Evolutionary conservation across 2,113 vertebrate genomes (phyloP).

Genomic region (Neogale vison): DNA sequence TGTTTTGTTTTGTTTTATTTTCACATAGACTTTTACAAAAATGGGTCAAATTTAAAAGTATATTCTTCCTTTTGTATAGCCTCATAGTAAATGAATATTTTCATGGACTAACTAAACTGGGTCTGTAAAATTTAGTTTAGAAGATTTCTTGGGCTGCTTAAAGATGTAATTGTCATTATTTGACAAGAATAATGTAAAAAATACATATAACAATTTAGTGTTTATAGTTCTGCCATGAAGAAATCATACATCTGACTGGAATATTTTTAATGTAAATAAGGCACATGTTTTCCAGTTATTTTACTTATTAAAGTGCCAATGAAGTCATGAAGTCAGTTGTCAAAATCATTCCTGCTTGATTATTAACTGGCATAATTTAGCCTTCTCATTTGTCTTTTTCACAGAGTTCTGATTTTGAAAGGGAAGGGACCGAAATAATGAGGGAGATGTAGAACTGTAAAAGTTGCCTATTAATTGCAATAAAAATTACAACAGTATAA

Average conservation of each 20-base stretch:
- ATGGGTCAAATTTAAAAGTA: constrained; percentile 19
- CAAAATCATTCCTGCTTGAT: neutral
- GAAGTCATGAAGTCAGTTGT: neutral
- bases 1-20: neutral
- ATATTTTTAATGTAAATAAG: constrained; percentile 50
- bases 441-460: neutral
- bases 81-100: neutral
- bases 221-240: neutral
- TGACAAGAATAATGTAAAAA: constrained; percentile 46
- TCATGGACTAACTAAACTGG: constrained; percentile 17
- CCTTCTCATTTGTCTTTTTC: neutral
- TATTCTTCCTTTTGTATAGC: neutral
- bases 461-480: constrained; percentile 25
- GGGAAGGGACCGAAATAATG: neutral
- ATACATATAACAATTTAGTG: neutral
- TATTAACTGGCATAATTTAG: neutral
- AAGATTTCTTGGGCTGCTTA: constrained; percentile 10
- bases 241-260: neutral
- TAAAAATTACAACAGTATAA: neutral
- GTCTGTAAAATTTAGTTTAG: constrained; percentile 20
- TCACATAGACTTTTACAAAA: constrained; percentile 1
- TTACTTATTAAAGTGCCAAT: constrained; percentile 50
- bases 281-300: constrained; percentile 11
- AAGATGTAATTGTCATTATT: neutral
- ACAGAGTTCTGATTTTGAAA: neutral